Evolutionary conservation across 30 jellyfish, hydroid and myxozoan species (phyloP).

Genomic region (Hydractinia symbiolongicarpus): DNA sequence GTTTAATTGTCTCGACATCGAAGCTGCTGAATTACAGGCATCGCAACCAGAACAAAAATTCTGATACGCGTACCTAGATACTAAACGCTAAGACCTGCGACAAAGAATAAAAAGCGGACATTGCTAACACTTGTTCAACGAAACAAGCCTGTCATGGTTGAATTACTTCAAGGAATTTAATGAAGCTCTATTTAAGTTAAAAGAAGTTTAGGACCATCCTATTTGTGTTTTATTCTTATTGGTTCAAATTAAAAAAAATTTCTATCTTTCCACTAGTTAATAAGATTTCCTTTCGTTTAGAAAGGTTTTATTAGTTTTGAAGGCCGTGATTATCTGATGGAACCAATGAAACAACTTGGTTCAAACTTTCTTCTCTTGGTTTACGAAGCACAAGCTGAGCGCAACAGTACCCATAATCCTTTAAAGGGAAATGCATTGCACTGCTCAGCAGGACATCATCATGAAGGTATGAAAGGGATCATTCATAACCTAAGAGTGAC

Average conservation of each 20-base stretch:
- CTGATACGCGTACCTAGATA: too few species aligned
- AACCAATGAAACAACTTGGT: slow-evolving; percentile 57
- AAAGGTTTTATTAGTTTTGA: slow-evolving; percentile 25
- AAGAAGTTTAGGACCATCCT: background rate
- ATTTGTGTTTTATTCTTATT: slow-evolving; percentile 4
- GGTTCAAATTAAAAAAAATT: background rate
- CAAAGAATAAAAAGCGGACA: too few species aligned
- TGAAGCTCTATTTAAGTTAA: too few species aligned
- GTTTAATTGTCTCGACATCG: too few species aligned
- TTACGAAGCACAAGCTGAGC: slow-evolving; percentile 44
- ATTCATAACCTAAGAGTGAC: too few species aligned
- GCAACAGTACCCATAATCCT: slow-evolving; percentile 2
- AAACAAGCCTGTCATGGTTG: too few species aligned
- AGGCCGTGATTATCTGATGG: slow-evolving; percentile 41
- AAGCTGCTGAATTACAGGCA: too few species aligned
- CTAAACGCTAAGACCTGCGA: too few species aligned
- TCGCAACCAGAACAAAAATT: too few species aligned
- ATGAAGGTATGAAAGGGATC: background rate
- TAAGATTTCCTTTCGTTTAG: background rate
- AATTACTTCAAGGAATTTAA: too few species aligned
- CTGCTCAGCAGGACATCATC: slow-evolving; percentile 36
- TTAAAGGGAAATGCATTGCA: slow-evolving; percentile 9
- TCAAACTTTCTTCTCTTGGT: slow-evolving; percentile 57
- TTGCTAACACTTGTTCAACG: too few species aligned
- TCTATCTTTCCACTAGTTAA: background rate